Conservation (phyloP, 64 coral and sea anemone genomes). For the Exaiptasia diaphana region DNA sequence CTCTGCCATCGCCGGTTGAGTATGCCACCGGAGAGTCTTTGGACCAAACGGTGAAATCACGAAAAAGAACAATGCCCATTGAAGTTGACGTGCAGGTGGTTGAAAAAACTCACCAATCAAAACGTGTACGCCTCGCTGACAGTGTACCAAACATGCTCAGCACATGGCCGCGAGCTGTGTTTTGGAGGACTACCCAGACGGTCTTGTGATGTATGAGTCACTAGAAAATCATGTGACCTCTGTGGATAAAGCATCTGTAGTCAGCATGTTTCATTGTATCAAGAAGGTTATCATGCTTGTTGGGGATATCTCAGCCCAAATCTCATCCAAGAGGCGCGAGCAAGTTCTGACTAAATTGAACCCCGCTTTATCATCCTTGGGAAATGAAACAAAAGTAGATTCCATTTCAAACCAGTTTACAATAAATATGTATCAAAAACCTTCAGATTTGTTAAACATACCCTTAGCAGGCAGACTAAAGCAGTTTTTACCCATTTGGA, state of each 20-base stretch:
- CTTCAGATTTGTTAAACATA: slow-evolving; percentile 6
- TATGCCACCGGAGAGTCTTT: slow-evolving; percentile 36
- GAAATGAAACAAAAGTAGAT: neutral
- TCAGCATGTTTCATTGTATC: slow-evolving; percentile 23
- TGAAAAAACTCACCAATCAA: neutral
- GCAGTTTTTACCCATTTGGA: slow-evolving; percentile 46
- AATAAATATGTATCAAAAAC: slow-evolving; percentile 38
- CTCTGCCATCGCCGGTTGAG: neutral
- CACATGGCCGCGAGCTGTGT: neutral
- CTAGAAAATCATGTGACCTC: neutral
- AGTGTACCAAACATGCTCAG: neutral
- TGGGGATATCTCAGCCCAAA: slow-evolving; percentile 1
- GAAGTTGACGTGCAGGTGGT: neutral
- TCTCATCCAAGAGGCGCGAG: slow-evolving; percentile 8
- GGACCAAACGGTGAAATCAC: slow-evolving; percentile 50
- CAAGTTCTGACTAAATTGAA: slow-evolving; percentile 28
- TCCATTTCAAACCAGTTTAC: slow-evolving; percentile 3
- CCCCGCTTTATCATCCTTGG: slow-evolving; percentile 4
- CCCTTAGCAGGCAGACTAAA: slow-evolving; percentile 12
- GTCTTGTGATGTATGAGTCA: slow-evolving; percentile 11
- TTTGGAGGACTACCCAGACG: slow-evolving; percentile 31
- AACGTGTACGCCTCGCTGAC: neutral
- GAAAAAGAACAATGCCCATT: neutral
- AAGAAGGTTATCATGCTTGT: slow-evolving; percentile 43
- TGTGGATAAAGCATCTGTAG: slow-evolving; percentile 30